Conservation (phyloP, 1,140 invertebrate genomes). For the Rhizoglyphus robini region DNA sequence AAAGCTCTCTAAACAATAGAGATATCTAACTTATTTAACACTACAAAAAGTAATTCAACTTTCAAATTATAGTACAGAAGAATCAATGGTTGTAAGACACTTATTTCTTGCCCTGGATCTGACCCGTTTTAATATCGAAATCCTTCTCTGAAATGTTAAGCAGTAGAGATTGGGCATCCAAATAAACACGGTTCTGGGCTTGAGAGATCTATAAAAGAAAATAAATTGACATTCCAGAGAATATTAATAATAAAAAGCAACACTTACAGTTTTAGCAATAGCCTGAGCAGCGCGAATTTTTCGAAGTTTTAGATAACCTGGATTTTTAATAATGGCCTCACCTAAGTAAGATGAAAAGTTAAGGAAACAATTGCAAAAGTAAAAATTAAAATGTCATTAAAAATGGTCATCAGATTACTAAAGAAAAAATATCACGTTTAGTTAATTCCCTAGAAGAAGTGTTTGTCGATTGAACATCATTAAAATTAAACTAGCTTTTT, state of each 20-base stretch:
- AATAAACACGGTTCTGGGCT: constrained; percentile 87
- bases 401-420: constrained; percentile 35
- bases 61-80: too few species aligned
- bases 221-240: constrained; percentile 16
- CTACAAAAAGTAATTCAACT: too few species aligned
- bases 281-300: constrained; percentile 94
- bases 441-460: not conserved
- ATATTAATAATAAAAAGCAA: constrained; percentile 28
- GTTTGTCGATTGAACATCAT: constrained; percentile 1
- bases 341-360: constrained; percentile 62
- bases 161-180: constrained; percentile 85
- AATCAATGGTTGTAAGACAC: too few species aligned
- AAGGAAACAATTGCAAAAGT: constrained; percentile 41
- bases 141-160: constrained; percentile 86
- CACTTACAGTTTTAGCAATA: constrained; percentile 89
- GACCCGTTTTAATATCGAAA: constrained; percentile 50
- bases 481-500: too few species aligned
- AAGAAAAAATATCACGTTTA: constrained; percentile 27
- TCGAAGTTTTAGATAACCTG: constrained; percentile 91
- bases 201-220: constrained; percentile 61
- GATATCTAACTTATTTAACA: too few species aligned
- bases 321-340: constrained; percentile 81
- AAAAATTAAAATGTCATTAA: constrained; percentile 12
- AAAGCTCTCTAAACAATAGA: too few species aligned
- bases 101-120: constrained; percentile 21